phyloP scores from a whole-genome alignment of 1,140 invertebrate species.

The Aphis craccivora region DNA sequence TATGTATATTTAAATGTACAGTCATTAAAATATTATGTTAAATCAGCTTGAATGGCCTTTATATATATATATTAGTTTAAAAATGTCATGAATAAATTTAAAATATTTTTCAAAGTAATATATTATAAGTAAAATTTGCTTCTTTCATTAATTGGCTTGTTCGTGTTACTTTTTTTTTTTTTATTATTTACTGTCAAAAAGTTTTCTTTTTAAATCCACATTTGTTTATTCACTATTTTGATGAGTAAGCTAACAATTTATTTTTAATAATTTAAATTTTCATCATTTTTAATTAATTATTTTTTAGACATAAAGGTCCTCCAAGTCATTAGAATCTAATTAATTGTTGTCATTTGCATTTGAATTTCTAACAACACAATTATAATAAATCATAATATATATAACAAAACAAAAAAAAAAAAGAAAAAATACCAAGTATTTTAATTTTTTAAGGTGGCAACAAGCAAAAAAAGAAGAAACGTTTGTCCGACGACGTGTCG shows the following conservation, averaged over 20 bases:
- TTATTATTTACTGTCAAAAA: not conserved
- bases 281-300: not conserved
- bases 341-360: not conserved
- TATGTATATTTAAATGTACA: not conserved
- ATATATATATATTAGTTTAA: constrained; percentile 6
- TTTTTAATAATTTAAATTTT: not conserved
- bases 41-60: not conserved
- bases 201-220: not conserved
- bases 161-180: not conserved
- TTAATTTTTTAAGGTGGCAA: constrained; percentile 57
- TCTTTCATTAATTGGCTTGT: not conserved
- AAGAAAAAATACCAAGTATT: constrained; percentile 49
- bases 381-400: constrained; percentile 29
- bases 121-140: not conserved
- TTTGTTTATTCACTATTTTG: not conserved
- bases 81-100: not conserved
- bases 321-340: not conserved
- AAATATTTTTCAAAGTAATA: not conserved
- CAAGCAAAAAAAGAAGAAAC: constrained; percentile 58
- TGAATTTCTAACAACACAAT: not conserved
- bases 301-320: not conserved
- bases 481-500: constrained; percentile 57
- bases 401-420: constrained; percentile 4
- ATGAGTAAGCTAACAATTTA: not conserved
- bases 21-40: not conserved